Evolutionary conservation across 1,140 invertebrate species (phyloP).

Genomic region (Bombus superbus): DNA sequence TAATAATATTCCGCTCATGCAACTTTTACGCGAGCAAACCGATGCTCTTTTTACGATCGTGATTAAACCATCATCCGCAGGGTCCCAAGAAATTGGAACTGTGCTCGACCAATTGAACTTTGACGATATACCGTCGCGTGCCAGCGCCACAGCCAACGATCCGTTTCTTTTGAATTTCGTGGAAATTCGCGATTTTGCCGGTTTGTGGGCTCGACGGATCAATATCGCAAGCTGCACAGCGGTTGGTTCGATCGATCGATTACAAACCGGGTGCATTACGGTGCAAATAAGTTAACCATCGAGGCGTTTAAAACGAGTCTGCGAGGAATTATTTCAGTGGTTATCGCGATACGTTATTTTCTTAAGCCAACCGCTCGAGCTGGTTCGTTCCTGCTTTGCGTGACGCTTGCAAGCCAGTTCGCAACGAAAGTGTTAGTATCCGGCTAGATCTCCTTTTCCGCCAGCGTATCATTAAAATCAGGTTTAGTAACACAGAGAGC

Average conservation of each 20-base stretch:
- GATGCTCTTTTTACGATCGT: too few relatives aligned
- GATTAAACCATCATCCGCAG: neutral
- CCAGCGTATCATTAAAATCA: neutral
- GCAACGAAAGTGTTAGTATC: neutral
- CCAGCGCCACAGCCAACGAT: neutral
- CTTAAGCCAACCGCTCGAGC: neutral
- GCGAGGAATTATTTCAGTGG: slow-evolving; percentile 25
- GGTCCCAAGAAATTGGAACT: neutral
- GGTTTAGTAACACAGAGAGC: neutral
- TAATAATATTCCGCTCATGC: neutral
- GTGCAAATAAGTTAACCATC: slow-evolving; percentile 41
- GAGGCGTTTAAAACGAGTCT: slow-evolving; percentile 18
- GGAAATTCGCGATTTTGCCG: neutral
- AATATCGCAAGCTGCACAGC: neutral
- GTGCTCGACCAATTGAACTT: neutral
- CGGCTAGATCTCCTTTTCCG: slow-evolving; percentile 2
- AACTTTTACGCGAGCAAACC: neutral
- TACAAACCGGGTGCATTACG: neutral
- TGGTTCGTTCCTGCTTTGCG: neutral
- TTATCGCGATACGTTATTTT: slow-evolving; percentile 33
- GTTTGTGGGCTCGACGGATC: neutral
- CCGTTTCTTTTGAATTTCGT: neutral
- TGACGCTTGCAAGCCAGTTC: neutral
- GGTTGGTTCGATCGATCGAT: slow-evolving; percentile 23
- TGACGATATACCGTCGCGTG: neutral